Conservation (phyloP, 1,140 invertebrate genomes). For the Caenorhabditis inopinata region DNA sequence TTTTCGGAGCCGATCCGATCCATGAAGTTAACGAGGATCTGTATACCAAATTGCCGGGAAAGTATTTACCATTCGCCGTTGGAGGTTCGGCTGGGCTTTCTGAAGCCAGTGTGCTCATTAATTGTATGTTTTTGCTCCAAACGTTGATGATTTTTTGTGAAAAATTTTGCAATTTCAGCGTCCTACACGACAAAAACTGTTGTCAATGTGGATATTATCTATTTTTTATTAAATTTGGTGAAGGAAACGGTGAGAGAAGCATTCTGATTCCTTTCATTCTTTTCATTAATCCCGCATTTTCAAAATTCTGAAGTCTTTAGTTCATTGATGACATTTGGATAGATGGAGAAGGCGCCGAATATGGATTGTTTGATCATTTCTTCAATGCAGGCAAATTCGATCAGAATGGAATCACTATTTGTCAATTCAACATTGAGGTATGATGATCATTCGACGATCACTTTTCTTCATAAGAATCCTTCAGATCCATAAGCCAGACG, state of each 20-base stretch:
- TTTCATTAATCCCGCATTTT: background rate
- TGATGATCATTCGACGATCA: background rate
- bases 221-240: constrained; percentile 4
- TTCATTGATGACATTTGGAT: constrained; percentile 32
- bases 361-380: constrained; percentile 1
- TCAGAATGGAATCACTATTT: background rate
- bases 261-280: no score
- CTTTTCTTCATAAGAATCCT: background rate
- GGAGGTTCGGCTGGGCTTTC: background rate
- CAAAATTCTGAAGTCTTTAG: background rate
- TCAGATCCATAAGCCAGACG: background rate
- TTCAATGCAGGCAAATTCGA: background rate
- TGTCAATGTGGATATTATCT: constrained; percentile 16
- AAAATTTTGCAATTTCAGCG: background rate
- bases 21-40: constrained; percentile 27
- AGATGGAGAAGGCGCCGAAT: background rate
- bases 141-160: no score
- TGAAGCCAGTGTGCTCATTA: constrained; percentile 14
- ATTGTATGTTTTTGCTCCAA: background rate
- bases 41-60: constrained; percentile 14
- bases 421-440: constrained; percentile 23
- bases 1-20: constrained; percentile 36
- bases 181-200: background rate
- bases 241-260: background rate
- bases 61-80: constrained; percentile 35